Evolutionary conservation across 2,113 vertebrate species (phyloP).

Genomic region (Tringa solitaria): DNA sequence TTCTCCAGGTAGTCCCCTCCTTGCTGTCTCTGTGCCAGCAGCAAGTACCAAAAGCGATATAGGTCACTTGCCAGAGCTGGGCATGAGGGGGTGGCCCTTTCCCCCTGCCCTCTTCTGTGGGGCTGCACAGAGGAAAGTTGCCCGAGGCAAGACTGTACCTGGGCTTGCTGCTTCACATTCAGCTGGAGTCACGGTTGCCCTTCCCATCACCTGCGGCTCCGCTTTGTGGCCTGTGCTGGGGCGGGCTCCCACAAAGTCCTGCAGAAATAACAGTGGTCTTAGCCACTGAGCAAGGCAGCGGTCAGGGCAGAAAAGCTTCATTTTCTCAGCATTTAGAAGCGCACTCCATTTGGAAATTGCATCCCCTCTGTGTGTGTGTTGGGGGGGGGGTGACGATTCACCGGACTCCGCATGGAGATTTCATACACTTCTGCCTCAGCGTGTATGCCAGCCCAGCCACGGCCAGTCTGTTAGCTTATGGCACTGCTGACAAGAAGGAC

Average conservation of each 20-base stretch:
- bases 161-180: background rate
- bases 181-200: background rate
- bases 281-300: background rate
- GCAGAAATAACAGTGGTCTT: background rate
- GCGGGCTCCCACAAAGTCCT: background rate
- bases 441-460: background rate
- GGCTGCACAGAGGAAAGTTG: rapidly evolving
- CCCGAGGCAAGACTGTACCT: background rate
- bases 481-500: background rate
- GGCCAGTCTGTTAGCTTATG: background rate
- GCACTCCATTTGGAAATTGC: background rate
- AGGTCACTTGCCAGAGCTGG: background rate
- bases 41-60: background rate
- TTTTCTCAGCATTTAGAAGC: background rate
- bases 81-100: background rate
- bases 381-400: background rate
- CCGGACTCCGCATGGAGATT: background rate
- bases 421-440: background rate
- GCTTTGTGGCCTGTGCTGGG: background rate
- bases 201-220: background rate
- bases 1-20: background rate
- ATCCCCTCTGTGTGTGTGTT: background rate
- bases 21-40: background rate
- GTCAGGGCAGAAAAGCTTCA: background rate
- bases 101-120: background rate